Conservation (phyloP, 2,797 vertebrate species). For the Babyrousa celebensis region DNA sequence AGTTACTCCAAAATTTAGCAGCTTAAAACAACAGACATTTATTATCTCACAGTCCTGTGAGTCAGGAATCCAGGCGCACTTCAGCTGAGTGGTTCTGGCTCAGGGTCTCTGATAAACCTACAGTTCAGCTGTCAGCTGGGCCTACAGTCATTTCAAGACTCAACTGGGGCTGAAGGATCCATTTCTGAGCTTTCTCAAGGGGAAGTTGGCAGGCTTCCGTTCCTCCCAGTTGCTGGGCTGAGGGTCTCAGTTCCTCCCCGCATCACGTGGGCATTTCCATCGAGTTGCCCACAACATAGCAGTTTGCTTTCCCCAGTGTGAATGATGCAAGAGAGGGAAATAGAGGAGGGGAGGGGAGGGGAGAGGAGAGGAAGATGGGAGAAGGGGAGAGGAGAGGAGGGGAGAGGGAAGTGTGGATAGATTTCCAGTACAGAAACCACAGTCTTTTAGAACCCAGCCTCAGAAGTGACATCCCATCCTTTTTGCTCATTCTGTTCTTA, state of each 20-base stretch:
- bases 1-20: conserved; percentile 3
- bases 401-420: not conserved
- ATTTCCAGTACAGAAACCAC: not conserved
- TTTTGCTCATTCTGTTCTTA: conserved; percentile 4
- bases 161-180: not conserved
- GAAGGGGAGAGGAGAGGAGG: not conserved
- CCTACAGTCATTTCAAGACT: not conserved
- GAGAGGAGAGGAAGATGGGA: too few species aligned
- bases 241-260: not conserved
- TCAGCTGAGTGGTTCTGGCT: not conserved
- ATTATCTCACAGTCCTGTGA: not conserved
- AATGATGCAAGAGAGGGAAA: not conserved
- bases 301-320: not conserved
- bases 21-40: not conserved
- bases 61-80: not conserved
- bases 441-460: not conserved
- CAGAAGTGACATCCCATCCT: not conserved
- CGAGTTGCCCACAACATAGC: not conserved
- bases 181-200: not conserved
- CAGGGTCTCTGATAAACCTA: not conserved
- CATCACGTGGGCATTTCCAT: not conserved
- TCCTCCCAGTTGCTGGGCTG: not conserved
- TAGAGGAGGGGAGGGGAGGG: too few species aligned
- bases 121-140: not conserved
- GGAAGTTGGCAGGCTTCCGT: not conserved